Conservation (phyloP, 2,113 vertebrate genomes). For the Promerops cafer region DNA sequence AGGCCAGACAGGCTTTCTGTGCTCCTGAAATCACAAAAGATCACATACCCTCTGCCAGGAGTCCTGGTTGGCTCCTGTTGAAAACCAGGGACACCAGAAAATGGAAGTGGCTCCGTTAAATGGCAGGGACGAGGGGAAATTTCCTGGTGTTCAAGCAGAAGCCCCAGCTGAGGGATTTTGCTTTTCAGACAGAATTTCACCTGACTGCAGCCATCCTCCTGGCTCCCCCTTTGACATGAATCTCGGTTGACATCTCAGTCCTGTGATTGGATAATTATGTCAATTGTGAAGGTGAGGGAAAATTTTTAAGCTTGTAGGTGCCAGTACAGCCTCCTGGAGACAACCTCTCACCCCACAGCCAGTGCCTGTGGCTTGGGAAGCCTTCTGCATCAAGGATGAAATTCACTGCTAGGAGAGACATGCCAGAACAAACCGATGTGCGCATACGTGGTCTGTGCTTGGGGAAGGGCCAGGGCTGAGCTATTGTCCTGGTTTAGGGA, state of each 20-base stretch:
- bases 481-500: neutral
- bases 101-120: neutral
- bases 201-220: neutral
- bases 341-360: neutral
- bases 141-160: neutral
- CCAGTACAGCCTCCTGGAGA: neutral
- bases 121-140: neutral
- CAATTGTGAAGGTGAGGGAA: neutral
- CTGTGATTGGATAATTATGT: constrained; percentile 13
- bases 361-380: neutral
- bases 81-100: neutral
- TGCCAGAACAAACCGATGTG: neutral
- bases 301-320: neutral
- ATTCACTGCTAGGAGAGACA: neutral
- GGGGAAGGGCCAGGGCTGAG: neutral
- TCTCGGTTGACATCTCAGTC: neutral
- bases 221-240: neutral
- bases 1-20: rapidly evolving
- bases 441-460: rapidly evolving
- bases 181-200: neutral
- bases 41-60: neutral
- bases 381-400: neutral
- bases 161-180: neutral
- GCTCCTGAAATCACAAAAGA: neutral
- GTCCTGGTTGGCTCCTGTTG: rapidly evolving